Percentiles rank a stretch among this genome's conserved stretches.
phyloP scores from a whole-genome alignment of 2,113 vertebrate species.

The Lycocorax pyrrhopterus region DNA sequence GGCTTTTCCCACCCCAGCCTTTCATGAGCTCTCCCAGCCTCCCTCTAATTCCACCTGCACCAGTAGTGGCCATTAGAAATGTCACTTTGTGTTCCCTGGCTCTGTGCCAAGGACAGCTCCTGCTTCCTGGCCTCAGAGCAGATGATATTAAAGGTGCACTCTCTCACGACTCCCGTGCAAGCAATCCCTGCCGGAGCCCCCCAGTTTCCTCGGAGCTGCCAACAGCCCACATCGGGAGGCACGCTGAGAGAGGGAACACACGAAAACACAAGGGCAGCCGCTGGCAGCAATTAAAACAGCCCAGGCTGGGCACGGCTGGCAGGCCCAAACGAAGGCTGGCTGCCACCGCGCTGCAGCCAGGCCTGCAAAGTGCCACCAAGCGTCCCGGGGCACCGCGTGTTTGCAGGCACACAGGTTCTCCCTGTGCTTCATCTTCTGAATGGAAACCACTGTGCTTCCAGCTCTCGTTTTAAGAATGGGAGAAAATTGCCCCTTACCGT shows the following conservation, averaged over 20 bases:
- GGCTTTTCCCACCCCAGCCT: neutral
- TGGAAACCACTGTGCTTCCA: neutral
- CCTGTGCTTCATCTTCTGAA: neutral
- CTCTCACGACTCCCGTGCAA: slow-evolving; percentile 45
- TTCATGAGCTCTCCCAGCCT: neutral
- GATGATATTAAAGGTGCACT: slow-evolving; percentile 60
- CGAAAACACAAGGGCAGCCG: slow-evolving; percentile 15
- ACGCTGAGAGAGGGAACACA: slow-evolving; percentile 30
- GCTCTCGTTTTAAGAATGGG: neutral
- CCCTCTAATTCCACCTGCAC: slow-evolving; percentile 40
- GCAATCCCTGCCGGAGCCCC: slow-evolving; percentile 21
- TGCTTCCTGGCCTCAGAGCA: slow-evolving; percentile 24
- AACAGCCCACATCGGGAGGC: slow-evolving; percentile 23
- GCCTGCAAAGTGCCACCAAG: neutral
- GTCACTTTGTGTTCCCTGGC: slow-evolving; percentile 25
- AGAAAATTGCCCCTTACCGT: neutral
- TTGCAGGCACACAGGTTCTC: neutral
- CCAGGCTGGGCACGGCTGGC: slow-evolving; percentile 36
- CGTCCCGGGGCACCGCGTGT: neutral
- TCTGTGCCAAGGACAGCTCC: slow-evolving; percentile 24
- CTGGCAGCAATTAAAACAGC: slow-evolving; percentile 53
- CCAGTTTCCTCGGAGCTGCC: neutral
- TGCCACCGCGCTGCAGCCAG: neutral
- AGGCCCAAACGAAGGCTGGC: neutral
- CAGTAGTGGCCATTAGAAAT: slow-evolving; percentile 35